Evolutionary conservation across 2,888 invertebrate genomes (phyloP), one percentile per base, ranked within the genome.

Genomic region (Pandemis heparana): DNA sequence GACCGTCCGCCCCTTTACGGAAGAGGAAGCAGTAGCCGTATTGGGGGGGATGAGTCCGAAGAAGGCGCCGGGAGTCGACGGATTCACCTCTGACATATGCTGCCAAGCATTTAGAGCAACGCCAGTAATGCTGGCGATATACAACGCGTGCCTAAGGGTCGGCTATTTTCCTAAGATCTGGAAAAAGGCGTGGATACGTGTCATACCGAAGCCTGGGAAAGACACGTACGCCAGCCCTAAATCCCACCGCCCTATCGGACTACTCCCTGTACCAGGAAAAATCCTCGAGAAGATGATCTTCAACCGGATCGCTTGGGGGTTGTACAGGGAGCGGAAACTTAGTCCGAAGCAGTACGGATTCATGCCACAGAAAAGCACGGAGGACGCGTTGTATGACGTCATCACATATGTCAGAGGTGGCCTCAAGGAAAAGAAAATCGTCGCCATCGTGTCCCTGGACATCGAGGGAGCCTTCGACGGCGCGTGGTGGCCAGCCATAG

Each of bases 381-480:
- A 74, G 41, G 74, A 74, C 41, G 69, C 74, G 9, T 46, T 74
- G 7, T 74, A 66, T 23, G 39, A 65, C 4, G 16, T 53, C 0
- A 18, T 66, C 0, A 18, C 65, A 1, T 38, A n/a, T 0, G 39
- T 74, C 9, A 10, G 38, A 46, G 14, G n/a, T 12, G 56, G 51
- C 0, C 2, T 66, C 0, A 38, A 12, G 14, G 0, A 2, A 0
- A 70, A 70, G 5, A 32, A 59, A 23, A 61, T 70, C 0, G 62
- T 70, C 0, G 62, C 56, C 0, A 0, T 60, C 0, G 23, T 56
- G 0, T 56, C 56, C 23, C 12, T 56, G 12, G 56, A 56, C 10
- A 56, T 56, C 0, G 4, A 56, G 56, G 56, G 56, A 1, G 56
- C 56, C 0, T 56, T 56, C 1, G 56, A 56, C 5, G 56, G 56